Evolutionary conservation across 2,113 vertebrate species (phyloP), one percentile per base, ranked within the genome.

Genomic region (Terrapene triunguis): DNA sequence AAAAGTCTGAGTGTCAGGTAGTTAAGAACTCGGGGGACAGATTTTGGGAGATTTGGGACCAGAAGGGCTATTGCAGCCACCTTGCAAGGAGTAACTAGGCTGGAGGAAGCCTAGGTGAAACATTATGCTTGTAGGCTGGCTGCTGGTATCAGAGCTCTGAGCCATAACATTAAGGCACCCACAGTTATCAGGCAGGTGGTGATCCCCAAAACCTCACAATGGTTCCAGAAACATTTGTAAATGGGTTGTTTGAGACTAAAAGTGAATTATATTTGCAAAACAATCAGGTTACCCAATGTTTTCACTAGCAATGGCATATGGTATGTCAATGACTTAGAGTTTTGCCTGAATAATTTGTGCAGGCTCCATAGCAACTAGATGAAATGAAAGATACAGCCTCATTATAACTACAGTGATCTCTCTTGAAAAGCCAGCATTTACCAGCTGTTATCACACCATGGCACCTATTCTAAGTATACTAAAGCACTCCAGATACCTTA

Each of bases 341-440:
- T 47, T 84, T 82, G 42, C 53, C 25, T 65, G 21, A 88, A 90
- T 69, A 47, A 10, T 29, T 65, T 81, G 5, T 0, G 1, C 65
- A 87, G 85, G 16, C 85, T 89, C 93, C 84, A 87, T 95, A 83
- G 94, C 96, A 97, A 96, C 95, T 48, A 7, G 89, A 42, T 19
- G 2, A 53, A 72, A 32, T 21, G 1, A 2, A 25, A 12, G 78
- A 65, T 47, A 1, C 69, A 17, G 65, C 83, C 42, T 54, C 1
- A 6, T 0, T 4, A 2, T 54, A 16, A 69, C 3, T 53, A 86
- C 95, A 25, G 79, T 35, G 85, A 35, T 74, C 50, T 27, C 78
- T 16, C 32, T 19, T 85, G 13, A 80, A 92, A 32, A 81, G 82
- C 44, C 81, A 51, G 76, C 54, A 48, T 6, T 16, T 84, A 12